Evolutionary conservation across 2,888 invertebrate species (phyloP).

Genomic region (Caenorhabditis japonica): DNA sequence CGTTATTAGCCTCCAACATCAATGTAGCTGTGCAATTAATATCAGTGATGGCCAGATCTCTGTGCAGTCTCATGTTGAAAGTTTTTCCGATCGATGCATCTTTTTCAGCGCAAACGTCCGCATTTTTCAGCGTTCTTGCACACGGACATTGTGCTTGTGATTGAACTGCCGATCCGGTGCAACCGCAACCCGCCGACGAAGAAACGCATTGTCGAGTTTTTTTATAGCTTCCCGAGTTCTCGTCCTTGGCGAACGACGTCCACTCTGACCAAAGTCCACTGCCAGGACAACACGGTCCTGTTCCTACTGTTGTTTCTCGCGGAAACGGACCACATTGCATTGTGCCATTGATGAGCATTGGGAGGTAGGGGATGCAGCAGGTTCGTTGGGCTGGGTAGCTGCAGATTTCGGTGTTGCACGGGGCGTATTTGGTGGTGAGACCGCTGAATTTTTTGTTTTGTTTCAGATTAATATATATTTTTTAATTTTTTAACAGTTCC

Average conservation of each 20-base stretch:
- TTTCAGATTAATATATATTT: too few relatives aligned
- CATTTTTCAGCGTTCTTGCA: too few relatives aligned
- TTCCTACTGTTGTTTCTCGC: not conserved
- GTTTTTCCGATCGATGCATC: too few relatives aligned
- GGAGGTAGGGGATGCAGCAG: constrained; percentile 19
- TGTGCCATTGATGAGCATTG: constrained; percentile 1
- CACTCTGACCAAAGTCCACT: constrained; percentile 2
- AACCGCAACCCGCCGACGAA: not conserved
- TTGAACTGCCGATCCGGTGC: not conserved
- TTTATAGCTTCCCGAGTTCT: not conserved
- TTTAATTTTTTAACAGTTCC: too few relatives aligned
- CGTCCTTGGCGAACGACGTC: constrained; percentile 1
- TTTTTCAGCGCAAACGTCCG: too few relatives aligned
- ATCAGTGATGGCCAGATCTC: too few relatives aligned
- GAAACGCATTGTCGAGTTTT: constrained; percentile 8
- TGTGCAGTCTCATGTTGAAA: too few relatives aligned
- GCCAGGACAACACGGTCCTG: not conserved
- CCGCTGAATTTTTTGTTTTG: too few relatives aligned
- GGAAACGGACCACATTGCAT: not conserved
- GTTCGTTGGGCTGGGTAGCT: constrained; percentile 25
- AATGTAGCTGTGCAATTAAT: too few relatives aligned
- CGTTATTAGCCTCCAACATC: too few relatives aligned
- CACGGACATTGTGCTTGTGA: too few relatives aligned
- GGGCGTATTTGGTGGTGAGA: not conserved
- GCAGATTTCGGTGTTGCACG: constrained; percentile 18